Conservation (phyloP, 2,888 invertebrate genomes). For the Pocota personata region DNA sequence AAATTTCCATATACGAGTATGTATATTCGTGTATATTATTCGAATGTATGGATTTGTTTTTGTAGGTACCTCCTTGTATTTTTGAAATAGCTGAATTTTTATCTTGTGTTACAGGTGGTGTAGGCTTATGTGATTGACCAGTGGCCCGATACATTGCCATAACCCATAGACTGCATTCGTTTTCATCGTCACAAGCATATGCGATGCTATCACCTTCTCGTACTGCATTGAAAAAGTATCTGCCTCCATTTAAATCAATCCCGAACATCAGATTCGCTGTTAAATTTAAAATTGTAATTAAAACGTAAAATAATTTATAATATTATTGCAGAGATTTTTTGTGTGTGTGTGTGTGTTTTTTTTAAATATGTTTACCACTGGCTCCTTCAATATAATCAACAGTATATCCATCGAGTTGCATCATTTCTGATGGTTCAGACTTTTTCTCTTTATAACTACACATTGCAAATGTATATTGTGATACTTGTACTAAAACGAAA, state of each 20-base stretch:
- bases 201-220: constrained; percentile 98
- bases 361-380: constrained; percentile 86
- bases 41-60: constrained; percentile 67
- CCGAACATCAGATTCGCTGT: constrained; percentile 96
- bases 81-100: constrained; percentile 94
- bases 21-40: constrained; percentile 22
- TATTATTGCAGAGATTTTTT: too few species aligned
- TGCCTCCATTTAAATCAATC: constrained; percentile 96
- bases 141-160: constrained; percentile 99
- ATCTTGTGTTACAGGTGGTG: constrained; percentile 94
- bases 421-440: constrained; percentile 99
- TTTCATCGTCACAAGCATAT: constrained; percentile 98
- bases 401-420: constrained; percentile 99
- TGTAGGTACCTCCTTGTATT: constrained; percentile 88
- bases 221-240: constrained; percentile 99
- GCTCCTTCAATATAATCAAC: constrained; percentile 99
- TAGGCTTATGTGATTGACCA: constrained; percentile 99
- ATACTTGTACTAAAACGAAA: constrained; percentile 99
- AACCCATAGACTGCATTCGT: constrained; percentile 99
- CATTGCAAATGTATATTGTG: constrained; percentile 99
- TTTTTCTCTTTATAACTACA: constrained; percentile 99
- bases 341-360: too few species aligned
- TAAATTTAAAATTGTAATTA: constrained; percentile 71
- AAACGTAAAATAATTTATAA: too few species aligned
- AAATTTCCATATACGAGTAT: background rate